Conservation (phyloP, 2,888 invertebrate genomes). For the Alviniconcha strummeri region DNA sequence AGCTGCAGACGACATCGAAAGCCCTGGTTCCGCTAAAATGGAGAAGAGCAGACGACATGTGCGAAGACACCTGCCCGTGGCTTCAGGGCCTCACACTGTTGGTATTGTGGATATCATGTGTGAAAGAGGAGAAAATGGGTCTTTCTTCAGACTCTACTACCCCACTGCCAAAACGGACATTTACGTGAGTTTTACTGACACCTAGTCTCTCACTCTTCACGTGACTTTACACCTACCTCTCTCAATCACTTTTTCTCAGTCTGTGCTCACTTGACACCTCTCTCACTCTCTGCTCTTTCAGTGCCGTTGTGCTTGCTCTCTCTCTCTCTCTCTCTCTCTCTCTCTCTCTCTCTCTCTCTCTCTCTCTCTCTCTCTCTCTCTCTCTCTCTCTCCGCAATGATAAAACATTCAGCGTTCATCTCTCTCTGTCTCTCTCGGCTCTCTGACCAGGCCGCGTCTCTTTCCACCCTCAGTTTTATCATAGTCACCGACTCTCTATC, state of each 20-base stretch:
- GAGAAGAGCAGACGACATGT: slow-evolving; percentile 31
- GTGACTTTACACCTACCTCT: too few relatives aligned
- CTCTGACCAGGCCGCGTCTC: too few relatives aligned
- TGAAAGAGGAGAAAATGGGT: slow-evolving; percentile 76
- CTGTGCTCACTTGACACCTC: not conserved
- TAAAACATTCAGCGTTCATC: not conserved
- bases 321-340: not conserved
- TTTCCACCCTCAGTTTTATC: not conserved
- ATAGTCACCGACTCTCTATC: not conserved
- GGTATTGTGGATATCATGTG: slow-evolving; percentile 79
- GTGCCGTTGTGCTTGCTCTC: not conserved
- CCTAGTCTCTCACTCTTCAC: not conserved
- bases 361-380: not conserved
- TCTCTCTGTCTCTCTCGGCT: not conserved
- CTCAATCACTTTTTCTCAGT: too few relatives aligned
- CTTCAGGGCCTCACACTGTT: slow-evolving; percentile 75
- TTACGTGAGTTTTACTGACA: slow-evolving; percentile 67
- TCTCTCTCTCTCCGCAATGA: not conserved
- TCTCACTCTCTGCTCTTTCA: not conserved
- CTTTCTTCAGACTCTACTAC: slow-evolving; percentile 79
- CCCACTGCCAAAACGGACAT: slow-evolving; percentile 76
- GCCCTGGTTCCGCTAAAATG: not conserved
- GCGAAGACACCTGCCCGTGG: slow-evolving; percentile 63
- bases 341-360: not conserved
- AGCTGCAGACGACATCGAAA: not conserved